phyloP scores from a whole-genome alignment of 2,113 vertebrate genomes.

The Aegotheles bennettii region DNA sequence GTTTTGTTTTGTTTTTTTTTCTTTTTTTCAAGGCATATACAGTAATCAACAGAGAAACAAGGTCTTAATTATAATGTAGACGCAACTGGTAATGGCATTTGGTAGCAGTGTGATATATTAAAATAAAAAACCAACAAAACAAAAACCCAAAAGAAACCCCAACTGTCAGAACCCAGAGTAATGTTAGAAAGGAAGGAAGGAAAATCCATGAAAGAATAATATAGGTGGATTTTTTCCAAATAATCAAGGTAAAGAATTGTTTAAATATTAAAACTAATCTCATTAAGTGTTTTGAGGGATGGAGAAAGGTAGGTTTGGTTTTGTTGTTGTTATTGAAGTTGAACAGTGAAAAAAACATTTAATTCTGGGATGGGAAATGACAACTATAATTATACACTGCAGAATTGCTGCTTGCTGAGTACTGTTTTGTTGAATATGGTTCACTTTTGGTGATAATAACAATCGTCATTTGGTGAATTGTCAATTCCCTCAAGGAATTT shows the following conservation, averaged over 20 bases:
- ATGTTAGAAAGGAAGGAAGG: not conserved
- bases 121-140: not conserved
- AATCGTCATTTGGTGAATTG: conserved; percentile 78
- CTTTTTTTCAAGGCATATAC: not conserved
- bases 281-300: not conserved
- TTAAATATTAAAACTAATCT: conserved; percentile 19
- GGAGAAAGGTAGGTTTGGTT: not conserved
- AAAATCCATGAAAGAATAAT: not conserved
- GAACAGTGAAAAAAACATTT: conserved; percentile 39
- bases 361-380: not conserved
- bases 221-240: not conserved
- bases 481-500: conserved; percentile 60
- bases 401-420: conserved; percentile 71
- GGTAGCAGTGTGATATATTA: conserved; percentile 5
- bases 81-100: conserved; percentile 41
- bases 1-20: not conserved
- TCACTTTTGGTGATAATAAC: conserved; percentile 71
- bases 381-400: conserved; percentile 73
- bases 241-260: not conserved
- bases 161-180: not conserved
- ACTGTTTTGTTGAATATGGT: conserved; percentile 50
- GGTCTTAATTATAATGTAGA: conserved; percentile 42
- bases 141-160: not conserved
- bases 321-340: not conserved
- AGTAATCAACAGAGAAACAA: conserved; percentile 50